phyloP scores from a whole-genome alignment of 2,113 vertebrate genomes.

The Cyanoramphus novaezelandiae region DNA sequence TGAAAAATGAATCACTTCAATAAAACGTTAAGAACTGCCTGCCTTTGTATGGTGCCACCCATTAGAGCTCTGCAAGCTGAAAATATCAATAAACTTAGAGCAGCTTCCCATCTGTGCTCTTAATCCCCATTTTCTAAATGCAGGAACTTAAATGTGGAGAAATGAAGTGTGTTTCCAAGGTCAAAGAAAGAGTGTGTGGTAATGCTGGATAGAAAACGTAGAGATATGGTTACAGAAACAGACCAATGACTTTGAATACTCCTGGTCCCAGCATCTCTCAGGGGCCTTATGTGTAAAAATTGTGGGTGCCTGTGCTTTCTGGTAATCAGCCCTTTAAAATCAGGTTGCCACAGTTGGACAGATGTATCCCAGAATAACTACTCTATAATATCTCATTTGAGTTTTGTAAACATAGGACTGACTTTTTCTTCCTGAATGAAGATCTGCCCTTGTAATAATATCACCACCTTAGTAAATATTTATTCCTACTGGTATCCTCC shows the following conservation, averaged over 20 bases:
- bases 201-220: not conserved
- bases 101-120: not conserved
- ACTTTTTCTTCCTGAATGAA: not conserved
- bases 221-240: not conserved
- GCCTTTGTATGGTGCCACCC: not conserved
- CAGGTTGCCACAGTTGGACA: not conserved
- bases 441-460: not conserved
- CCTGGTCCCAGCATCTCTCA: not conserved
- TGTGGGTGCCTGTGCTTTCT: not conserved
- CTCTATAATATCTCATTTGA: not conserved
- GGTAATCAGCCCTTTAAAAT: not conserved
- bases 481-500: not conserved
- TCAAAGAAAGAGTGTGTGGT: not conserved
- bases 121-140: slow-evolving; percentile 2
- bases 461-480: slow-evolving; percentile 14
- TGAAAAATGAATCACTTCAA: not conserved
- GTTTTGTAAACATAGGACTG: not conserved
- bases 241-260: not conserved
- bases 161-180: not conserved
- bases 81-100: slow-evolving; percentile 28
- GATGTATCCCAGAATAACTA: not conserved
- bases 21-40: not conserved
- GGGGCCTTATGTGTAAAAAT: not conserved
- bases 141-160: not conserved
- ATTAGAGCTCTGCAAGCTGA: slow-evolving; percentile 1